Evolutionary conservation across 2,888 invertebrate genomes (phyloP).

Genomic region (Lithophane leautieri): DNA sequence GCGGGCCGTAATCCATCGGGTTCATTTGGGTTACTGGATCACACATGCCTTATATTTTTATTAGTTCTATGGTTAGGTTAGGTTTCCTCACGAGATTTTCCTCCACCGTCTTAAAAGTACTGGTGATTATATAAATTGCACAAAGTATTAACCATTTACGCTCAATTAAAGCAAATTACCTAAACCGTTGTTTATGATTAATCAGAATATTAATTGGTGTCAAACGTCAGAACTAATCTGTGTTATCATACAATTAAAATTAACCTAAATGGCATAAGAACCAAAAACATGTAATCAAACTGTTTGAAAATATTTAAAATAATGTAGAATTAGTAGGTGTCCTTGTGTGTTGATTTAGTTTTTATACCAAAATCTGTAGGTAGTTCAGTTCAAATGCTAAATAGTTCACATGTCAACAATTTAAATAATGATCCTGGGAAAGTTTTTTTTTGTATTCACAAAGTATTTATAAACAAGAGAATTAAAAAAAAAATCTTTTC

Average conservation of each 20-base stretch:
- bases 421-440: constrained; percentile 19
- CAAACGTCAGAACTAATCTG: constrained; percentile 44
- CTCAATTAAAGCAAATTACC: constrained; percentile 3
- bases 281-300: constrained; percentile 8
- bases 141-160: neutral
- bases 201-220: constrained; percentile 38
- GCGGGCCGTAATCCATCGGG: no score
- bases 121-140: neutral
- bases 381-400: constrained; percentile 11
- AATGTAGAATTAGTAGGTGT: neutral
- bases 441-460: neutral
- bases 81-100: neutral
- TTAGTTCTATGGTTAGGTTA: neutral
- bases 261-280: constrained; percentile 13
- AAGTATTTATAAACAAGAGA: neutral
- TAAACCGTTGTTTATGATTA: neutral
- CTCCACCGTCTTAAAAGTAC: neutral
- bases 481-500: neutral
- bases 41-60: neutral
- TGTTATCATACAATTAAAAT: constrained; percentile 34
- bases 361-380: constrained; percentile 1
- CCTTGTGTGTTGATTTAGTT: neutral
- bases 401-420: constrained; percentile 32
- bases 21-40: no score
- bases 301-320: constrained; percentile 7